Evolutionary conservation across 2,113 vertebrate species (phyloP).

Genomic region (Phaethornis superciliosus): DNA sequence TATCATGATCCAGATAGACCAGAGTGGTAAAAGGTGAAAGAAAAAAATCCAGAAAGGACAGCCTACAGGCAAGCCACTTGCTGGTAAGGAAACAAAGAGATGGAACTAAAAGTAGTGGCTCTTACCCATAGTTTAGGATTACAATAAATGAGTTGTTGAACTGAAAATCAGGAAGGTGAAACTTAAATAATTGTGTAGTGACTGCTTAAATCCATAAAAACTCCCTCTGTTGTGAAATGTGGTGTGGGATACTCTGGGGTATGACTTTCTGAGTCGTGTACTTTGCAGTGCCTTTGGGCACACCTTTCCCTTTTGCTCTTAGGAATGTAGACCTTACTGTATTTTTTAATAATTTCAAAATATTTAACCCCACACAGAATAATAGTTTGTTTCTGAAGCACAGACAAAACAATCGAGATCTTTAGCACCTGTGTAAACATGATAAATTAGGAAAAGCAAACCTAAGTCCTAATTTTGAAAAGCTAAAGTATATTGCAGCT

Average conservation of each 20-base stretch:
- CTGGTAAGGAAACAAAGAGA: neutral
- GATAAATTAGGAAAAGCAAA: neutral
- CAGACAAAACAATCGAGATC: neutral
- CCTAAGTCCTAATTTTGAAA: neutral
- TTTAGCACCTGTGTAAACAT: neutral
- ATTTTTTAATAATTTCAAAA: neutral
- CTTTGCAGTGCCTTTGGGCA: rapidly evolving
- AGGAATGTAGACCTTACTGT: neutral
- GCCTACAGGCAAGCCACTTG: neutral
- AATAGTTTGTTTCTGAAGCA: neutral
- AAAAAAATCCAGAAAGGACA: neutral
- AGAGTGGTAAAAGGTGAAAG: neutral
- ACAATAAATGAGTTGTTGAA: neutral
- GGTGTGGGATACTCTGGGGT: neutral
- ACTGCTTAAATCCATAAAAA: neutral
- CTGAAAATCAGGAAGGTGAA: neutral
- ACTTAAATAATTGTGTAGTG: neutral
- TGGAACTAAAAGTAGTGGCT: neutral
- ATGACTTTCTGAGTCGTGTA: neutral
- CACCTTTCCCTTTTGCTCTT: neutral
- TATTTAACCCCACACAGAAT: neutral
- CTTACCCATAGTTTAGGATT: neutral
- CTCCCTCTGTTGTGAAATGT: neutral
- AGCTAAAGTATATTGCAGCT: neutral
- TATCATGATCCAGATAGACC: neutral